Evolutionary conservation across 2,797 vertebrate species (phyloP).

Genomic region (Bryconaethiops microstoma): DNA sequence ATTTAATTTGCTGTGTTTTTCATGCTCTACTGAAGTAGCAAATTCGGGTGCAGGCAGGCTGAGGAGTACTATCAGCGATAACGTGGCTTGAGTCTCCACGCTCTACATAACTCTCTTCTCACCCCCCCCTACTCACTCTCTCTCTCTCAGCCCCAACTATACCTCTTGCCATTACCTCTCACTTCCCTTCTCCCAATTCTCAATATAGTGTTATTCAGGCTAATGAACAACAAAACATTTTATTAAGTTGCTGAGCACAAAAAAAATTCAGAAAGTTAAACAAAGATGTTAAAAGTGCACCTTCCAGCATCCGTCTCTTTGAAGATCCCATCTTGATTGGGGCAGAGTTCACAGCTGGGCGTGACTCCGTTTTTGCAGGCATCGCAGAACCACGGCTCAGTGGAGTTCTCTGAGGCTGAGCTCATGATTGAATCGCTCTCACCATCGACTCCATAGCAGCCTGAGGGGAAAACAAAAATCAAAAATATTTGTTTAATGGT

Average conservation of each 20-base stretch:
- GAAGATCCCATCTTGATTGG: constrained; percentile 99
- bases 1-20: constrained; percentile 95
- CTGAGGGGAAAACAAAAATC: constrained; percentile 65
- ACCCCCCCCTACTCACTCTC: constrained; percentile 61
- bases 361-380: constrained; percentile 96
- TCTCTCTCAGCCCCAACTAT: constrained; percentile 59
- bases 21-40: constrained; percentile 96
- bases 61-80: constrained; percentile 91
- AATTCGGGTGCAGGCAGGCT: constrained; percentile 87
- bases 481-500: neutral
- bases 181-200: constrained; percentile 21
- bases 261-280: constrained; percentile 2
- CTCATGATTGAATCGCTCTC: constrained; percentile 99
- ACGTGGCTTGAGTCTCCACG: constrained; percentile 88
- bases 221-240: constrained; percentile 2
- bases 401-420: constrained; percentile 98
- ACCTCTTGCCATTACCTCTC: constrained; percentile 19
- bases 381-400: constrained; percentile 98
- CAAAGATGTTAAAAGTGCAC: constrained; percentile 69
- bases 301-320: constrained; percentile 98
- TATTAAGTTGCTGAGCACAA: constrained; percentile 11
- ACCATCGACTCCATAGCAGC: constrained; percentile 97
- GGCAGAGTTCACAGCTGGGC: constrained; percentile 96
- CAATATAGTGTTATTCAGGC: neutral
- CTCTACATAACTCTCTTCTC: constrained; percentile 77